Base-by-base conservation (phyloP, 2,797 vertebrate genomes). In the Characodon lateralis region DNA sequence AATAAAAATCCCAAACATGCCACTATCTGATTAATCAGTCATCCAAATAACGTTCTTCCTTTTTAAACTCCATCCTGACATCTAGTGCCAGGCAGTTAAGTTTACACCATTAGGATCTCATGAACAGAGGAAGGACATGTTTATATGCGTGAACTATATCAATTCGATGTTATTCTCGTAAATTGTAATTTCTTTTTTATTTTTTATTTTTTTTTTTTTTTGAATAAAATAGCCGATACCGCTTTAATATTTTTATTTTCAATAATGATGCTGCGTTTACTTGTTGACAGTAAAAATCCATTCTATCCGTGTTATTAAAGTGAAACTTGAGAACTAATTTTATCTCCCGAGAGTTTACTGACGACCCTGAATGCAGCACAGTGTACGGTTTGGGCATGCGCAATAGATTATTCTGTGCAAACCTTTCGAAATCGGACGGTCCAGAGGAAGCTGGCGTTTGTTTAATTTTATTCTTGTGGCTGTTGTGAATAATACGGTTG, bases 61-160 rank as follows among this genome's bases (percentile, higher is more conserved):
- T 12, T 75, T 22, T n/a, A 39, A 65, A 3, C 78, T 76, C 24
- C 18, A 84, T 53, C 16, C 56, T 71, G 90, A 90, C 90, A 91
- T 78, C 89, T 90, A 87, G 90, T 89, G 90, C 88, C 77, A 6
- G 77, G 50, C 18, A 51, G 71, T 73, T 74, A 1, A 72, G 78
- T 16, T 51, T 80, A 72, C 85, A 87, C 43, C 10, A 14, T 69
- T 18, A 69, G 41, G 24, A 31, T 31, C 28, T 31, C 28, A 31
- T 31, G 28, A 31, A 31, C 28, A 31, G 28, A 31, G 28, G 28
- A 22, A 6, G 66, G 24, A 69, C 41, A 10, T 16, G 24, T 26
- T 18, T 7, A 46, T 50, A 35, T 59, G 24, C 6, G 18, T 59
- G 6, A 43, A 31, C 9, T 28, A 9, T 28, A 16, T 20, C 48